phyloP scores from a whole-genome alignment of 1,140 invertebrate genomes.

The Nasonia vitripennis region DNA sequence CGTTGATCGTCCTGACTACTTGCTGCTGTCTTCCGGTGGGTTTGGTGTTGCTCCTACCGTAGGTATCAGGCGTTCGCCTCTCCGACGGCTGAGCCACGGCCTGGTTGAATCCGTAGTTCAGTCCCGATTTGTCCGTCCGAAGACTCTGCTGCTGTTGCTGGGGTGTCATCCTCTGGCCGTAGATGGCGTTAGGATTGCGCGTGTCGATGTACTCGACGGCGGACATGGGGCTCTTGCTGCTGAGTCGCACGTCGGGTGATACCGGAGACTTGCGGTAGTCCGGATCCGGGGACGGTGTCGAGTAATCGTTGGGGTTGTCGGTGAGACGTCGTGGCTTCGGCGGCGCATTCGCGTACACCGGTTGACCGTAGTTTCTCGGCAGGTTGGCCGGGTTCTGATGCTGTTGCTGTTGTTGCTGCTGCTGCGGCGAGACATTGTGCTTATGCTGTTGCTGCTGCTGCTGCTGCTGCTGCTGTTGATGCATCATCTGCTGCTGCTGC shows the following conservation, averaged over 20 bases:
- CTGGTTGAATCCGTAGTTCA: conserved; percentile 67
- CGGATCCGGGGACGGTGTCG: conserved; percentile 78
- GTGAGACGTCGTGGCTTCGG: conserved; percentile 86
- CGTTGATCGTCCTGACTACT: conserved; percentile 60
- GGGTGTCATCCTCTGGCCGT: conserved; percentile 61
- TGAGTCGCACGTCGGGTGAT: conserved; percentile 60
- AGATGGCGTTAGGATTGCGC: conserved; percentile 64
- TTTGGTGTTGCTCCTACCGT: conserved; percentile 81
- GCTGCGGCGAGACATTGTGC: conserved; percentile 28
- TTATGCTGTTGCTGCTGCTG: conserved; percentile 54
- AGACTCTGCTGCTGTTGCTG: conserved; percentile 61
- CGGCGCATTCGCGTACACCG: conserved; percentile 91
- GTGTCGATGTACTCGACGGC: conserved; percentile 60
- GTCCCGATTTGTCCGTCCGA: conserved; percentile 67
- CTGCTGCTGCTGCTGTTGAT: conserved; percentile 57
- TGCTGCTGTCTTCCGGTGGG: conserved; percentile 48
- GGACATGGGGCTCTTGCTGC: conserved; percentile 62
- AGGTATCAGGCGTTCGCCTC: conserved; percentile 87
- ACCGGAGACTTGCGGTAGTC: conserved; percentile 66
- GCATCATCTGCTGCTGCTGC: conserved; percentile 55
- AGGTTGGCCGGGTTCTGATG: conserved; percentile 49
- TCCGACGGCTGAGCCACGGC: conserved; percentile 70
- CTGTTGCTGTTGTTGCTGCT: conserved; percentile 40
- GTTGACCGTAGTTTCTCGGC: conserved; percentile 75
- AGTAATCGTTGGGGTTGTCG: conserved; percentile 81